Percentiles rank a stretch among this genome's conserved stretches.
Evolutionary conservation across 2,797 vertebrate species (phyloP).

Genomic region (Lagorchestes hirsutus): DNA sequence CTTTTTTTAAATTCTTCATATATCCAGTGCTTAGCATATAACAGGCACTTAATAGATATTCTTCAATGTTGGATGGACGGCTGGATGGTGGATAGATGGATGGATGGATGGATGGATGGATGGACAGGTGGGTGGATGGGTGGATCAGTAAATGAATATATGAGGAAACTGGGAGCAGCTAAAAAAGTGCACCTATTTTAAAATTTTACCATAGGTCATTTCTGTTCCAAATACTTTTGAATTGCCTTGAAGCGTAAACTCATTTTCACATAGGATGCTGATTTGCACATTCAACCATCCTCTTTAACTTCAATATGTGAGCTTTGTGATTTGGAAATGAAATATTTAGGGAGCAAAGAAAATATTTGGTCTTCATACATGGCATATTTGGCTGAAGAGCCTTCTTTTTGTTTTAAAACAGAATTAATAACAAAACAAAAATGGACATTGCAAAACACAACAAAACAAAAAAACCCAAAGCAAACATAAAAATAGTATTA

Average conservation of each 20-base stretch:
- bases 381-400: neutral
- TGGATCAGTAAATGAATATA: too few species aligned
- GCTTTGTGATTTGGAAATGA: neutral
- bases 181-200: neutral
- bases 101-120: too few species aligned
- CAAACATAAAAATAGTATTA: neutral
- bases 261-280: neutral
- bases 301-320: neutral
- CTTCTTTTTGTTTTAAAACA: neutral
- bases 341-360: neutral
- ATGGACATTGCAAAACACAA: neutral
- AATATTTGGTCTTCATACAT: neutral
- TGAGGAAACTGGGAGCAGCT: neutral
- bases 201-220: neutral
- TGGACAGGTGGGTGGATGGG: too few species aligned
- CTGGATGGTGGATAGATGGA: too few species aligned
- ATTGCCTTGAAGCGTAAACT: neutral
- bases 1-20: too few species aligned
- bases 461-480: too few species aligned
- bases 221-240: neutral
- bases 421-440: neutral
- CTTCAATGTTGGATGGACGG: neutral
- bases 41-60: neutral
- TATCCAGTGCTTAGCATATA: too few species aligned
- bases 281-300: neutral